A percentile compares a stretch with the other conserved stretches of the same genome.
These are phyloP conservation scores for Hormiphora californensis DNA, from an alignment of 37 sponge, comb jelly and placozoan genomes.

Conservation along the genomic window DNA sequence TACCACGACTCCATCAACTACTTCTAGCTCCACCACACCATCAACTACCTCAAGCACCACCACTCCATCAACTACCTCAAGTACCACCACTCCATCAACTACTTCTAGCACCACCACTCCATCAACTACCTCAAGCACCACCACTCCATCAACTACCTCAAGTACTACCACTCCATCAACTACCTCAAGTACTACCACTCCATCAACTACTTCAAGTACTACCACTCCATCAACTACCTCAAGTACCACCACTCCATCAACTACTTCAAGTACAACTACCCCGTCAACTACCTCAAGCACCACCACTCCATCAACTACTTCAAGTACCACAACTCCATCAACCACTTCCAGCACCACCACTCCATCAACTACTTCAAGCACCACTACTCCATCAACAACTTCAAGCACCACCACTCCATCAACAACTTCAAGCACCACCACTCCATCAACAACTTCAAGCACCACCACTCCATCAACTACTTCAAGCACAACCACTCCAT, in stretches of 20 bases:
- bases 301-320: constrained; percentile 1
- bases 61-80: background rate
- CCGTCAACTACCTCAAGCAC: too few relatives aligned
- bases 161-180: background rate
- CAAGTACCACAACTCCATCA: constrained; percentile 23
- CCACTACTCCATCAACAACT: background rate
- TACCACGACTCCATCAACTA: background rate
- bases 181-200: constrained; percentile 15
- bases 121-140: constrained; percentile 26
- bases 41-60: constrained; percentile 4
- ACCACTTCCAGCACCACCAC: background rate
- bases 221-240: background rate
- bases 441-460: constrained; percentile 31
- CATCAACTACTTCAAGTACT: background rate
- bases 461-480: background rate
- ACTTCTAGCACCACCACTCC: constrained; percentile 25
- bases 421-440: constrained; percentile 22
- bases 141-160: background rate
- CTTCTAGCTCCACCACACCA: background rate
- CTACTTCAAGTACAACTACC: too few relatives aligned
- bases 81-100: constrained; percentile 1
- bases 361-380: background rate
- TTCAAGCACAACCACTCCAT: background rate
- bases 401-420: background rate
- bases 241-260: constrained; percentile 2